Conservation (phyloP, 2,113 vertebrate species). For the Ceyx melanurus region DNA sequence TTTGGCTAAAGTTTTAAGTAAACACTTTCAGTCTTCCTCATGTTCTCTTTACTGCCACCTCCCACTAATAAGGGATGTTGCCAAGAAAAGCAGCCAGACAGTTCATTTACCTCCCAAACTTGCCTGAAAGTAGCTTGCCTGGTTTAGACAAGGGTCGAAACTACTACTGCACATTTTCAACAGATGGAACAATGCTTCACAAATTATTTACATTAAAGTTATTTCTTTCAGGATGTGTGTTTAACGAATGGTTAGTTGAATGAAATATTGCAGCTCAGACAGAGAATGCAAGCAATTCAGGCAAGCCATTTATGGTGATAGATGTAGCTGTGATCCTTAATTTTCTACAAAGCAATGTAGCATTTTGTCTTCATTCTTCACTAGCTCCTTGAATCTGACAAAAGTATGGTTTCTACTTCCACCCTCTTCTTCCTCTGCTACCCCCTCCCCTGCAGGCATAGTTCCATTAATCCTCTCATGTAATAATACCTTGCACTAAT, state of each 20-base stretch:
- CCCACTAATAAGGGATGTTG: conserved; percentile 74
- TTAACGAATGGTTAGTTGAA: conserved; percentile 69
- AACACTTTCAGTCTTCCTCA: conserved; percentile 78
- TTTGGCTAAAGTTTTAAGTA: conserved; percentile 81
- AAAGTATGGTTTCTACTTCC: conserved; percentile 61
- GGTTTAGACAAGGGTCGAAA: conserved; percentile 74
- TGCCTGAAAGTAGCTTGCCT: conserved; percentile 73
- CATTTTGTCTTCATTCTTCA: conserved; percentile 58
- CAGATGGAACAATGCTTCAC: conserved; percentile 69
- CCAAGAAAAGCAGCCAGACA: conserved; percentile 79
- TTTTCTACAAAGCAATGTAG: conserved; percentile 42
- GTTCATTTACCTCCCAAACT: conserved; percentile 78
- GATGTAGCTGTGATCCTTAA: conserved; percentile 59
- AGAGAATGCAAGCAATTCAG: conserved; percentile 60
- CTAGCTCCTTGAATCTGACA: conserved; percentile 42
- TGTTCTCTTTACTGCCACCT: conserved; percentile 77
- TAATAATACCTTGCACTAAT: conserved; percentile 16
- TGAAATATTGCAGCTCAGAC: conserved; percentile 66
- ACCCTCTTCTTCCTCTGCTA: not conserved
- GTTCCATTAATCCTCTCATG: conserved; percentile 9
- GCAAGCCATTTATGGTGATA: conserved; percentile 67
- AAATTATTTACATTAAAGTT: conserved; percentile 70
- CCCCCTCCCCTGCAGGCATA: not conserved
- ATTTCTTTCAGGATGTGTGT: conserved; percentile 73
- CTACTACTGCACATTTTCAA: conserved; percentile 75